A percentile compares a stretch with the other conserved stretches of the same genome.
These are phyloP conservation scores for Astropecten irregularis DNA, from an alignment of 53 echinoderm and acorn worm species.

Conservation along the genomic window DNA sequence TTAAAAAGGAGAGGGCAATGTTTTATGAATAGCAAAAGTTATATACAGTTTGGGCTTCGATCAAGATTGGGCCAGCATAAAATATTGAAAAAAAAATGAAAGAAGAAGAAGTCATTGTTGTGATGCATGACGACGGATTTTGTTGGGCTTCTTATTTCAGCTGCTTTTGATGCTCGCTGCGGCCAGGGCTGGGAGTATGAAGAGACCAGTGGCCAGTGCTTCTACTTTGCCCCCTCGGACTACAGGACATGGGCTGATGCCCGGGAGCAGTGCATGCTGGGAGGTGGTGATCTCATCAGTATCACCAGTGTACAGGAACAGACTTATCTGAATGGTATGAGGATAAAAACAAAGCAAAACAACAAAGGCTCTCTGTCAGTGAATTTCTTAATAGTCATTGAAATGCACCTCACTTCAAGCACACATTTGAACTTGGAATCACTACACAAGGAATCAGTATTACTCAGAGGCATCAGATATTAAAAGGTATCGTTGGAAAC, in stretches of 20 bases:
- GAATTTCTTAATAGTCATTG: background rate
- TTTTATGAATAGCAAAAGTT: too few species aligned
- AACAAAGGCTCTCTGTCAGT: background rate
- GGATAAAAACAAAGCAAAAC: background rate
- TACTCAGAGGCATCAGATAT: too few species aligned
- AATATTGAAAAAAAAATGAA: too few species aligned
- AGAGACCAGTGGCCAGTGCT: conserved; percentile 52
- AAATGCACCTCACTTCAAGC: too few species aligned
- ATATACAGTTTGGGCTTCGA: too few species aligned
- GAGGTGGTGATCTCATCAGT: conserved; percentile 81
- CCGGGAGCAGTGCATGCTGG: conserved; percentile 56
- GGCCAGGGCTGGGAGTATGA: conserved; percentile 82
- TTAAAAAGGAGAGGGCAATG: too few species aligned
- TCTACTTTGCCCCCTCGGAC: conserved; percentile 68
- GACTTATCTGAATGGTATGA: conserved; percentile 76
- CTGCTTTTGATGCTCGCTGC: conserved; percentile 77
- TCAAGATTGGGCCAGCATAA: too few species aligned
- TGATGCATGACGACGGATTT: too few species aligned
- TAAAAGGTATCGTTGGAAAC: too few species aligned
- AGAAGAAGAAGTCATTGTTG: too few species aligned
- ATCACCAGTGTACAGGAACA: conserved; percentile 68
- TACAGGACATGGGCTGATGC: conserved; percentile 82
- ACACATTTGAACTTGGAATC: too few species aligned
- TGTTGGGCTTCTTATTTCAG: conserved; percentile 42
- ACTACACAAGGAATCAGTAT: too few species aligned